A percentile compares a stretch with the other conserved stretches of the same genome.
phyloP scores from a whole-genome alignment of 2,113 vertebrate species.

The Dendropsophus ebraccatus region DNA sequence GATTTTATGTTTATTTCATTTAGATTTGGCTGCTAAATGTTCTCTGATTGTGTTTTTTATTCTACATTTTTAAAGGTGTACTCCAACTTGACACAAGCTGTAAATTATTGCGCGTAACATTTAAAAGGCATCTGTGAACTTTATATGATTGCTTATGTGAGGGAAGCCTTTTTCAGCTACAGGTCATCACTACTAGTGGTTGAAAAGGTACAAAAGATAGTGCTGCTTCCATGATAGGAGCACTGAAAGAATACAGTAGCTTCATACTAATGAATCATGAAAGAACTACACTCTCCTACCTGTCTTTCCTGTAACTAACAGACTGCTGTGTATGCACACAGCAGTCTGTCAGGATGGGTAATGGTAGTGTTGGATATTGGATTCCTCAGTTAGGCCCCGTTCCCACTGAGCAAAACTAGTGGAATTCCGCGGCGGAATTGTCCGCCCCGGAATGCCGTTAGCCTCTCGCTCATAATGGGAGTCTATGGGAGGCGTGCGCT shows the following conservation, averaged over 20 bases:
- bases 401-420: too few relatives aligned
- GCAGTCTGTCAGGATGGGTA: too few relatives aligned
- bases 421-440: too few relatives aligned
- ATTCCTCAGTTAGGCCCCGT: too few relatives aligned
- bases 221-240: neutral
- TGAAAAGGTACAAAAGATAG: neutral
- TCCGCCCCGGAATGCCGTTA: too few relatives aligned
- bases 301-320: too few relatives aligned
- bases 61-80: slow-evolving; percentile 45
- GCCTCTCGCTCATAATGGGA: too few relatives aligned
- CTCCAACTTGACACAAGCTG: slow-evolving; percentile 6
- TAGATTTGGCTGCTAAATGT: slow-evolving; percentile 32
- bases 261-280: too few relatives aligned
- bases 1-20: slow-evolving; percentile 42
- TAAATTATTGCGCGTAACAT: neutral
- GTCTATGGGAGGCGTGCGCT: too few relatives aligned
- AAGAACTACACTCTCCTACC: too few relatives aligned
- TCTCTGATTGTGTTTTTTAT: slow-evolving; percentile 26
- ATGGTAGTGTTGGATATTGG: too few relatives aligned
- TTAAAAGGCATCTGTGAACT: neutral
- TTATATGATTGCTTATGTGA: neutral
- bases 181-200: neutral
- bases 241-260: neutral
- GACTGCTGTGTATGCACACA: too few relatives aligned
- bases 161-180: neutral